phyloP scores from a whole-genome alignment of 2,113 vertebrate genomes.

The Panthera tigris region DNA sequence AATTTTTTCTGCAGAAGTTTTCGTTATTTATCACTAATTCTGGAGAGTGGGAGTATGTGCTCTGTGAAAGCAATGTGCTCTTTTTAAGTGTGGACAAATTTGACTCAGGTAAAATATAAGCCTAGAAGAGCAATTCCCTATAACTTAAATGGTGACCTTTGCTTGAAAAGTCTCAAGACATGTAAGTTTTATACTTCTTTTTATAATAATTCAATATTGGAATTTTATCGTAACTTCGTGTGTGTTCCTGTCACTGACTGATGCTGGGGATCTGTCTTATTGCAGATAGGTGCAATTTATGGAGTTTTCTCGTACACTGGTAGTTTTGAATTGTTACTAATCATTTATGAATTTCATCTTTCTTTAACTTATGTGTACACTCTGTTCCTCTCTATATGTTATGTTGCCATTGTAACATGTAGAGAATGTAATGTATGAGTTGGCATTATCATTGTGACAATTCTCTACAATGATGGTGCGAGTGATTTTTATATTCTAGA shows the following conservation, averaged over 20 bases:
- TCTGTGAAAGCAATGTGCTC: background rate
- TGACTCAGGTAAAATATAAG: background rate
- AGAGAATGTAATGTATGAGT: background rate
- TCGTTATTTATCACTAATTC: background rate
- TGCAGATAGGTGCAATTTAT: background rate
- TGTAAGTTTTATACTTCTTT: slow-evolving; percentile 16
- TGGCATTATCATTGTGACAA: background rate
- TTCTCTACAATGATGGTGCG: background rate
- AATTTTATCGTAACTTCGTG: background rate
- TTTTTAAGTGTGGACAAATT: slow-evolving; percentile 21
- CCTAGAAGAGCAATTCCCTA: background rate
- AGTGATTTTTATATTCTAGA: background rate
- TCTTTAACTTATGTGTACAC: background rate
- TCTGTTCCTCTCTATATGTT: background rate
- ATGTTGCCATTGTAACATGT: background rate
- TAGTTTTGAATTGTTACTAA: background rate
- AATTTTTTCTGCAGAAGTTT: background rate
- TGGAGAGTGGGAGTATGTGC: background rate
- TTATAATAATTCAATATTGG: background rate
- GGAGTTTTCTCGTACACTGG: background rate
- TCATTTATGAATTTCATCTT: background rate
- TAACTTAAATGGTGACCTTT: slow-evolving; percentile 23
- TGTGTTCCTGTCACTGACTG: background rate
- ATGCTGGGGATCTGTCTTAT: background rate
- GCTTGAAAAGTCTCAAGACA: background rate